Base-by-base conservation (phyloP, 2,888 invertebrate species). In the Aphrophora alni region DNA sequence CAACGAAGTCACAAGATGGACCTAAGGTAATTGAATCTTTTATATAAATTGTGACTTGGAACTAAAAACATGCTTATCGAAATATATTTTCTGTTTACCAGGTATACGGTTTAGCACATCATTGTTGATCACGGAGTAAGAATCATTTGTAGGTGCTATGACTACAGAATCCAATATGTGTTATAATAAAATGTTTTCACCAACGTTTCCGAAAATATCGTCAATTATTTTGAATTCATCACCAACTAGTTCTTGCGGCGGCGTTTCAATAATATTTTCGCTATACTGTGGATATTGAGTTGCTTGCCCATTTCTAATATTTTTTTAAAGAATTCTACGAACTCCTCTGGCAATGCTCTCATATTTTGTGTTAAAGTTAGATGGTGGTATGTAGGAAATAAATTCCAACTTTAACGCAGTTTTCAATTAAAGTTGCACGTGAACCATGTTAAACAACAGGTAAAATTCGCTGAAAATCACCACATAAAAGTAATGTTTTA, bases 351-450 rank as follows among this genome's bases (percentile, higher is more conserved):
- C 68, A 68, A 68, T 68, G 68, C 68, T 68, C 68, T 68, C 68
- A 68, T 21, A n/a, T n/a, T 72, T 27, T 72, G 72, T 25, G 72
- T 72, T 72, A 72, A 72, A n/a, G 72, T 72, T 72, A 72, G 21
- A 8, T 25, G 27, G 0, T 25, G 72, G 21, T 25, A 25, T 25
- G 7, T 25, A 70, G n/a, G 70, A 70, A 68, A 68, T 21, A 68
- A 68, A 68, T 68, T 68, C 68, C 68, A 68, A 68, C 68, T 68
- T 68, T 71, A 71, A 71, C 24, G 21, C 71, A 21, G 71, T 71
- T 71, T 24, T 71, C 71, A 24, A 71, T 24, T 24, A 68, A 68
- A 17, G 72, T 72, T 72, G 72, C 72, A 26, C 72, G 26, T 72
- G 72, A 26, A 21, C 72, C 72, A 26, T 72, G 72, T 17, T 24